phyloP scores from a whole-genome alignment of 2,888 invertebrate genomes.

The Campoplex capitator region DNA sequence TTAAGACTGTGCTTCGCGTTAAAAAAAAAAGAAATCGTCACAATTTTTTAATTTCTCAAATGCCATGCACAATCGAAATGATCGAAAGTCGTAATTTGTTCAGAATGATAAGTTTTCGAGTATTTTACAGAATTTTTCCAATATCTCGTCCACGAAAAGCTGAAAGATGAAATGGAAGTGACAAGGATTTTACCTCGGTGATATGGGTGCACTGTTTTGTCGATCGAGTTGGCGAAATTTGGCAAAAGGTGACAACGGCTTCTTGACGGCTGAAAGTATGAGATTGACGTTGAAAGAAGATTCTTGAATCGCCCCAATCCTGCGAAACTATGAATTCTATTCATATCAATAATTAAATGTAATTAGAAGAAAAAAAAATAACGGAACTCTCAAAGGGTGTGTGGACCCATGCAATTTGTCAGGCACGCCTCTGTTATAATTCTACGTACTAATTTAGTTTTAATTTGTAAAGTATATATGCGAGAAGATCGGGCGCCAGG shows the following conservation, averaged over 20 bases:
- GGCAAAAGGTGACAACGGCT: slow-evolving; percentile 94
- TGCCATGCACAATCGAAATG: too few relatives aligned
- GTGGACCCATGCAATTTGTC: slow-evolving; percentile 65
- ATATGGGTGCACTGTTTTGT: slow-evolving; percentile 91
- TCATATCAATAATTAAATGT: slow-evolving; percentile 40
- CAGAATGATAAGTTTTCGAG: too few relatives aligned
- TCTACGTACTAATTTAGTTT: slow-evolving; percentile 57
- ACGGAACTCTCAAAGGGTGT: slow-evolving; percentile 62
- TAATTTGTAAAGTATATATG: slow-evolving; percentile 41
- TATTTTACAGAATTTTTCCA: too few relatives aligned
- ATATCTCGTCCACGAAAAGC: too few relatives aligned
- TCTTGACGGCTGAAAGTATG: slow-evolving; percentile 83
- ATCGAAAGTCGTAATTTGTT: too few relatives aligned
- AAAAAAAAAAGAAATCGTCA: too few relatives aligned
- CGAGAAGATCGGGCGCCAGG: slow-evolving; percentile 57
- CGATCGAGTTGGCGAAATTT: slow-evolving; percentile 96
- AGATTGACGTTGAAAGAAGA: slow-evolving; percentile 49
- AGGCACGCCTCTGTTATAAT: slow-evolving; percentile 61
- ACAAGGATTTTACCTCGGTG: slow-evolving; percentile 89
- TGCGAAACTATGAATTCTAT: background rate
- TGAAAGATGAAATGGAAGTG: background rate
- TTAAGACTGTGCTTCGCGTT: too few relatives aligned
- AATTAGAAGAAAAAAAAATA: slow-evolving; percentile 62
- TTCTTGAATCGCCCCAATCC: background rate
- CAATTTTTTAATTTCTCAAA: too few relatives aligned